A percentile compares a stretch with the other conserved stretches of the same genome.
Evolutionary conservation across 2,113 vertebrate species (phyloP).

Genomic region (Anhinga rufa): DNA sequence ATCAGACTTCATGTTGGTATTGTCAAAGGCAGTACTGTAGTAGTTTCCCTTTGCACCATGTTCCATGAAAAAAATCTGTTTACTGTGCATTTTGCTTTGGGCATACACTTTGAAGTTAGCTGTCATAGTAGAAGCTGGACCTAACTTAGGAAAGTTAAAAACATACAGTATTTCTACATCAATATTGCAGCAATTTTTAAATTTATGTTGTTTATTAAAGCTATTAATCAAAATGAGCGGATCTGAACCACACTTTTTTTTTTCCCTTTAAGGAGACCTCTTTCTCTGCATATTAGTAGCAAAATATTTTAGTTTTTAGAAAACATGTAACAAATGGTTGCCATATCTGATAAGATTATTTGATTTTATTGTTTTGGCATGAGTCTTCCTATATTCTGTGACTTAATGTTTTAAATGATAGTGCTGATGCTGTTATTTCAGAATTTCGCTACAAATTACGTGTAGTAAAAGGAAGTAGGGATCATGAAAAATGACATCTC

Average conservation of each 20-base stretch:
- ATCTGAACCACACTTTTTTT: not conserved
- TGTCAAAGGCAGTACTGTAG: not conserved
- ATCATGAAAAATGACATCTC: not conserved
- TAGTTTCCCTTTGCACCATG: not conserved
- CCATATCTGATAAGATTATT: not conserved
- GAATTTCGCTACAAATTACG: not conserved
- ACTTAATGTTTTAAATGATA: not conserved
- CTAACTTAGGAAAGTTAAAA: not conserved
- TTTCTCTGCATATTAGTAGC: not conserved
- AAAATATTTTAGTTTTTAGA: not conserved
- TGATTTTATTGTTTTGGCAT: not conserved
- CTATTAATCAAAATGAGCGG: not conserved
- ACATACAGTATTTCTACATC: not conserved
- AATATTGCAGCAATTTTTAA: not conserved
- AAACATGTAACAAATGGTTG: not conserved
- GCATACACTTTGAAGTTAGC: not conserved
- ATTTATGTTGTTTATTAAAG: not conserved
- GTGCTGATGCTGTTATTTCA: not conserved
- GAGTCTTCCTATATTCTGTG: not conserved
- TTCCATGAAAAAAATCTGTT: not conserved
- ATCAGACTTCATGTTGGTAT: not conserved
- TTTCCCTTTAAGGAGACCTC: not conserved
- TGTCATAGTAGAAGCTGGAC: not conserved
- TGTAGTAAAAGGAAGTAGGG: not conserved
- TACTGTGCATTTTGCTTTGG: not conserved